Conservation (phyloP, 1,140 invertebrate genomes). For the Zaprionus vittiger region DNA sequence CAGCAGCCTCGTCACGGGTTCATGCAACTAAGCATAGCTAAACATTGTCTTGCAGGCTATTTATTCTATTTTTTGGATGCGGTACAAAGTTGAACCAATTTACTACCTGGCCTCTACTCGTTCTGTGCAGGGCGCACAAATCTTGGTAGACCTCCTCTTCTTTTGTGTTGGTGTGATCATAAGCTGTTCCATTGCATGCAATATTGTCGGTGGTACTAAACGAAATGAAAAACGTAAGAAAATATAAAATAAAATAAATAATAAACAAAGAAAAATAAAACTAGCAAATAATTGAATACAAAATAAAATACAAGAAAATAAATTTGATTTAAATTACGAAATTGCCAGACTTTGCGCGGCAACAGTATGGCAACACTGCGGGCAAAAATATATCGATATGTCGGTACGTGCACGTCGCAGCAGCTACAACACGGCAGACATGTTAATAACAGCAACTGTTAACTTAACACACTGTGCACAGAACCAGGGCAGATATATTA, state of each 20-base stretch:
- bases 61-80: slow-evolving; percentile 7
- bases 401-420: neutral
- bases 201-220: slow-evolving; percentile 83
- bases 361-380: neutral
- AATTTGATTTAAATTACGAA: slow-evolving; percentile 12
- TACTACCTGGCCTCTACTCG: slow-evolving; percentile 84
- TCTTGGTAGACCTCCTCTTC: slow-evolving; percentile 85
- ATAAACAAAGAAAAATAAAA: slow-evolving; percentile 7
- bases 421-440: slow-evolving; percentile 4
- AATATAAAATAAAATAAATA: slow-evolving; percentile 32
- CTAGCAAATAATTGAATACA: neutral
- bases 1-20: slow-evolving; percentile 27
- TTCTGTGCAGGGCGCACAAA: slow-evolving; percentile 84
- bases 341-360: slow-evolving; percentile 3
- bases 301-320: slow-evolving; percentile 4
- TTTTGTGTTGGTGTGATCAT: slow-evolving; percentile 84
- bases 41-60: slow-evolving; percentile 51
- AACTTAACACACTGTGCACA: slow-evolving; percentile 24
- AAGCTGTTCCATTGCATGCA: slow-evolving; percentile 83
- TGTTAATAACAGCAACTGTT: slow-evolving; percentile 21
- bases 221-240: slow-evolving; percentile 40
- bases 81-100: slow-evolving; percentile 35
- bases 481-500: slow-evolving; percentile 32
- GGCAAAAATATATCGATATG: slow-evolving; percentile 17
- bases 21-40: slow-evolving; percentile 46